Conservation (phyloP, 2,888 invertebrate species). For the Terebella lapidaria region DNA sequence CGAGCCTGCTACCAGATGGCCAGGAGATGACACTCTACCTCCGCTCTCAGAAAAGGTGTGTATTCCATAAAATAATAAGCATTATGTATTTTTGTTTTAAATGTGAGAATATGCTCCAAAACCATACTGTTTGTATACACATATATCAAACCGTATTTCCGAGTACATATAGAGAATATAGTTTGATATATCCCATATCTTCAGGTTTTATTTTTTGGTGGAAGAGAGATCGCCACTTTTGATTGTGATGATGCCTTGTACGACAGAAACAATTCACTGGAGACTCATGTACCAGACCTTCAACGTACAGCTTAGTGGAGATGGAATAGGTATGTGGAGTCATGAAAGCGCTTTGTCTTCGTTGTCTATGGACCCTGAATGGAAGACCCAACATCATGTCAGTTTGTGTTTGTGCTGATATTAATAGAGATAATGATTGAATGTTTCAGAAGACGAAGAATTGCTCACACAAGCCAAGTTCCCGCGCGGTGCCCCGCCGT, state of each 20-base stretch:
- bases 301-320: no score
- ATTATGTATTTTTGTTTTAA: no score
- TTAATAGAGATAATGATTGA: neutral
- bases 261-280: neutral
- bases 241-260: neutral
- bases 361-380: no score
- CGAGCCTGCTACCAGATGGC: slow-evolving; percentile 33
- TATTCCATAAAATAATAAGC: no score
- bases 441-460: neutral
- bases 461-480: neutral
- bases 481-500: neutral
- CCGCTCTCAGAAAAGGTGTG: slow-evolving; percentile 8
- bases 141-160: no score
- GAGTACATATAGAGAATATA: no score
- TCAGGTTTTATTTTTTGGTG: neutral
- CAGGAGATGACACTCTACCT: slow-evolving; percentile 31
- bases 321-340: no score
- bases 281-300: neutral
- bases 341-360: no score
- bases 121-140: no score
- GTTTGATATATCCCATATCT: neutral
- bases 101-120: no score
- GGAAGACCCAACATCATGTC: no score
- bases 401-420: neutral
- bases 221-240: neutral